These are phyloP conservation scores for Sorex fumeus DNA, from an alignment of 2,113 vertebrate species.

Conservation along the genomic window DNA sequence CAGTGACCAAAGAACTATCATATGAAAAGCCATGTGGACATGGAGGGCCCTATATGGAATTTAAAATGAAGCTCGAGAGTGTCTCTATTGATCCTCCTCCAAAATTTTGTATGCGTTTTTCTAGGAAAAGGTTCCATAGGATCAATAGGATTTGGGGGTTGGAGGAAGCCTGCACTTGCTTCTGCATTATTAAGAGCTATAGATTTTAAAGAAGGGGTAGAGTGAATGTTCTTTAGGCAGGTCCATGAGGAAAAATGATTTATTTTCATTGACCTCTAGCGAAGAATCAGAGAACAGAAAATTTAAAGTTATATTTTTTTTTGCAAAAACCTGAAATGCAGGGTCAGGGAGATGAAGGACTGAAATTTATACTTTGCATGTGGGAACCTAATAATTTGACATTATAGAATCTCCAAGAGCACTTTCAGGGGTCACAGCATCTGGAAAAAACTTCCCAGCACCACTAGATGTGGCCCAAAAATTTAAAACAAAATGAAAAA, in stretches of 20 bases:
- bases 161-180: background rate
- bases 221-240: constrained; percentile 52
- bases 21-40: background rate
- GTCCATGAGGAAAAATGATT: constrained; percentile 58
- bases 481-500: no score
- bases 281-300: constrained; percentile 43
- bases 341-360: no score
- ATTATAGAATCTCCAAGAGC: no score
- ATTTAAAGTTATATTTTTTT: constrained; percentile 50
- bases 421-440: no score
- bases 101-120: constrained; percentile 24
- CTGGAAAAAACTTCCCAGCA: no score
- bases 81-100: background rate
- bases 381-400: no score
- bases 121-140: constrained; percentile 1
- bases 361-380: no score
- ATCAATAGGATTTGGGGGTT: constrained; percentile 57
- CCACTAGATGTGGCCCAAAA: no score
- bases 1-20: background rate
- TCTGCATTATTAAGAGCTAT: constrained; percentile 67
- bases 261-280: constrained; percentile 55
- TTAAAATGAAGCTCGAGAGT: background rate
- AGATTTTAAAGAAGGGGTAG: constrained; percentile 60
- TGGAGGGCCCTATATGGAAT: background rate
- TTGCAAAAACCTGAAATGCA: constrained; percentile 56